Evolutionary conservation across 1,140 invertebrate genomes (phyloP), one percentile per base, ranked within the genome.

Genomic region (Elymnias hypermnestra): DNA sequence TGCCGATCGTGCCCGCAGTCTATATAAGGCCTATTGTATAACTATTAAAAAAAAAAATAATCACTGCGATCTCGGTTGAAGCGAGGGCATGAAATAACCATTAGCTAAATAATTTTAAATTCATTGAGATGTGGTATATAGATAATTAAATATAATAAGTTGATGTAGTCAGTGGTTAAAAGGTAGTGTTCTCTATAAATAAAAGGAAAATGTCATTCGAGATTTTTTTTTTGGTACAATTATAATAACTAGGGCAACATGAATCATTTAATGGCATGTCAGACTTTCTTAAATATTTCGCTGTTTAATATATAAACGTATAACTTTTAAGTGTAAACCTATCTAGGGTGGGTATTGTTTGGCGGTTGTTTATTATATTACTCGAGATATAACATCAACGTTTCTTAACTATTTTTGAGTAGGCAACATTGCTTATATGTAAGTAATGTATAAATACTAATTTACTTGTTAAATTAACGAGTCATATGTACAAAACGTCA

Each of bases 141-240:
- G 68, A 74, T 78, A 72, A 71, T 72, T 75, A 74, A 72, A 68
- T 69, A 53, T 59, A 67, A 63, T 83, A 77, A 74, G 69, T 74
- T 54, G 60, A 75, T 72, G 77, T 82, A 84, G 81, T 78, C 81
- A 69, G 60, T 76, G 77, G 73, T 82, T 82, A 66, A 58, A 21
- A 71, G 66, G 76, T 84, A 84, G 81, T 79, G 63, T 74, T 67
- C 69, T 79, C 70, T n/a, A n/a, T n/a, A n/a, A 69, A 79, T 79
- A 63, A 71, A 66, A 60, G 49, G 60, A 61, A 66, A 59, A 60
- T 52, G 55, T 45, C 57, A 57, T 57, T 63, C 38, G 31, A 62
- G 46, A 64, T 51, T 58, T 52, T 53, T 19, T 42, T 52, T 57
- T 55, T 47, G 42, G 40, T 58, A 29, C 36, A 55, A 55, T n/a